Conservation (phyloP, 2,888 invertebrate genomes). For the Ophion ventricosus region DNA sequence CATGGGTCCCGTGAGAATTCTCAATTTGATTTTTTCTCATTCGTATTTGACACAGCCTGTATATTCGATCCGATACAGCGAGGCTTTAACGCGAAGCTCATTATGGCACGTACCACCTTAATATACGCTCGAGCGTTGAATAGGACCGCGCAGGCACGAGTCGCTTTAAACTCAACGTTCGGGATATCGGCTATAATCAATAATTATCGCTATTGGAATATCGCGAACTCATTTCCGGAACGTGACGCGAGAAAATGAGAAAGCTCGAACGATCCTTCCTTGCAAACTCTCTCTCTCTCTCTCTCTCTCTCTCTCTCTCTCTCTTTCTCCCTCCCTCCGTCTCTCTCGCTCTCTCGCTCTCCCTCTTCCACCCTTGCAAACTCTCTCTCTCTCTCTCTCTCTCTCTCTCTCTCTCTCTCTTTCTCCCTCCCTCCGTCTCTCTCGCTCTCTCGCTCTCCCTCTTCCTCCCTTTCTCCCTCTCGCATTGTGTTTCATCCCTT, state of each 20-base stretch:
- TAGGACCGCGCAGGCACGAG: slow-evolving; percentile 18
- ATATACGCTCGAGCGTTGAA: slow-evolving; percentile 55
- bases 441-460: not conserved
- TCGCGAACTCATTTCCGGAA: slow-evolving; percentile 66
- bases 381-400: no score
- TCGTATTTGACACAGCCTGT: slow-evolving; percentile 12
- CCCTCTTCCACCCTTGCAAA: not conserved
- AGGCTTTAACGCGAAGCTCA: slow-evolving; percentile 58
- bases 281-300: not conserved
- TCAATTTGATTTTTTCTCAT: not conserved
- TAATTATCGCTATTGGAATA: slow-evolving; percentile 68
- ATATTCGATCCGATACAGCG: slow-evolving; percentile 37
- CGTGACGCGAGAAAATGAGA: slow-evolving; percentile 68
- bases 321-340: not conserved
- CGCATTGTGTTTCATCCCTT: no score
- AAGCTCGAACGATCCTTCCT: slow-evolving; percentile 37
- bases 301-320: not conserved
- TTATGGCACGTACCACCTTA: slow-evolving; percentile 59
- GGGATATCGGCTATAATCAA: slow-evolving; percentile 58
- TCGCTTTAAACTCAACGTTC: slow-evolving; percentile 48
- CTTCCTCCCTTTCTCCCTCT: no score
- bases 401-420: no score
- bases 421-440: no score
- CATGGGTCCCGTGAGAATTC: not conserved
- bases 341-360: slow-evolving; percentile 1